Base-by-base conservation (phyloP, 2,797 vertebrate species). In the Antennarius maculatus region DNA sequence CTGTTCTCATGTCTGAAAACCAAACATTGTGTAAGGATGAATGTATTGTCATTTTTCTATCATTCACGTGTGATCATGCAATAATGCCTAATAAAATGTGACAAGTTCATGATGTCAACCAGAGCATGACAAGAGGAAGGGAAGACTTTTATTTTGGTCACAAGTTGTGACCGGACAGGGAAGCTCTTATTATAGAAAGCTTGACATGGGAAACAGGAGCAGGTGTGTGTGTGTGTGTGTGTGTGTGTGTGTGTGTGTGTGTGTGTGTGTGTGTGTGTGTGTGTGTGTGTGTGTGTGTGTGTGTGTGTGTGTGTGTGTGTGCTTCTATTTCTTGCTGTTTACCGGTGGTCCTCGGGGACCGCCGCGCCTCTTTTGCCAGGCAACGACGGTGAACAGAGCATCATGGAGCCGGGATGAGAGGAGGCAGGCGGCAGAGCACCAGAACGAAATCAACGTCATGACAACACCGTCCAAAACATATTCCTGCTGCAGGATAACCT, bases 341-440 rank as follows among this genome's bases (percentile, higher is more conserved):
- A 63, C 63, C 54, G 62, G 54, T 15, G 46, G 50, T 79, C 83
- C 63, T 75, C 39, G 12, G 78, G 72, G 80, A 66, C 62, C 71
- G 60, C 49, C 43, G 64, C 28, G 54, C 48, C 58, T 41, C 34
- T 54, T 54, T 49, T 54, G 66, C 64, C 69, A 57, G 59, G 71
- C 77, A 60, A 54, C 58, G 53, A 53, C 56, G 55, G 12, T 31
- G 15, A 9, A 39, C 37, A 39, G 18, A 49, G 43, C 59, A 47
- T 17, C 56, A 66, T 45, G 52, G 64, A 55, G 29, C 18, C 54
- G n/a, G 29, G 13, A 61, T 6, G 50, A 27, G 54, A 15, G 29
- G 18, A 23, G 18, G 51, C 14, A 28, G 28, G 34, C 16, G 23
- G 53, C 29, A 17, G 34, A 13, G 23, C 23, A 10, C 7, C 9